A percentile compares a stretch with the other conserved stretches of the same genome.
Evolutionary conservation across 2,888 invertebrate species (phyloP).

Genomic region (Stegana nigrithorax): DNA sequence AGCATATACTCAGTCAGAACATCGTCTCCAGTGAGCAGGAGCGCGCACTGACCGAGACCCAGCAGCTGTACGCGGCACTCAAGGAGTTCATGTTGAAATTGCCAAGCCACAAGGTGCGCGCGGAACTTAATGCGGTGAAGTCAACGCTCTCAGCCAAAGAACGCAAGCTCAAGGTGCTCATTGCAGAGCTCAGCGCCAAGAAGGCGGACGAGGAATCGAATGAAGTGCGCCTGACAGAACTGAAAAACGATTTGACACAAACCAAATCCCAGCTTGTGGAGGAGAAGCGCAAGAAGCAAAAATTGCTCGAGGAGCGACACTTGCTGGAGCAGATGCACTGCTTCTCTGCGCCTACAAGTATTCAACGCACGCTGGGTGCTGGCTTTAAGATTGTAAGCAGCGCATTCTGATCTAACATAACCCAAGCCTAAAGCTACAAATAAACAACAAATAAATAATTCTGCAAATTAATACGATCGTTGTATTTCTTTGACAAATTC

Average conservation of each 20-base stretch:
- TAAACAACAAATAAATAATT: no score
- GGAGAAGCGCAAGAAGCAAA: conserved; percentile 64
- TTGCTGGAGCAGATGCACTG: conserved; percentile 66
- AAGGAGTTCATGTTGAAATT: conserved; percentile 66
- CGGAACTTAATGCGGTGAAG: conserved; percentile 64
- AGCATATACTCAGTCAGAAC: conserved; percentile 63
- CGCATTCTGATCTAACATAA: no score
- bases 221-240: conserved; percentile 53
- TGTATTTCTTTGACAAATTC: no score
- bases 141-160: conserved; percentile 60
- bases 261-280: conserved; percentile 60
- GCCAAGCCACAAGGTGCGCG: conserved; percentile 65
- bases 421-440: no score
- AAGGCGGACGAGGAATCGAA: conserved; percentile 61
- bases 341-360: conserved; percentile 63
- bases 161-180: conserved; percentile 63
- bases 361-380: conserved; percentile 59
- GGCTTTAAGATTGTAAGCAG: conserved; percentile 58
- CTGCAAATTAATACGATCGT: no score
- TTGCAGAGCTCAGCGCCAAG: conserved; percentile 61
- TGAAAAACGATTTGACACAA: conserved; percentile 55
- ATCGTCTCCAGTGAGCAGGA: conserved; percentile 61
- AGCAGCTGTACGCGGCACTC: conserved; percentile 61
- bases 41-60: conserved; percentile 61
- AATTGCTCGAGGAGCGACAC: conserved; percentile 63